Base-by-base conservation (phyloP, 2,113 vertebrate genomes). In the Carlito syrichta region DNA sequence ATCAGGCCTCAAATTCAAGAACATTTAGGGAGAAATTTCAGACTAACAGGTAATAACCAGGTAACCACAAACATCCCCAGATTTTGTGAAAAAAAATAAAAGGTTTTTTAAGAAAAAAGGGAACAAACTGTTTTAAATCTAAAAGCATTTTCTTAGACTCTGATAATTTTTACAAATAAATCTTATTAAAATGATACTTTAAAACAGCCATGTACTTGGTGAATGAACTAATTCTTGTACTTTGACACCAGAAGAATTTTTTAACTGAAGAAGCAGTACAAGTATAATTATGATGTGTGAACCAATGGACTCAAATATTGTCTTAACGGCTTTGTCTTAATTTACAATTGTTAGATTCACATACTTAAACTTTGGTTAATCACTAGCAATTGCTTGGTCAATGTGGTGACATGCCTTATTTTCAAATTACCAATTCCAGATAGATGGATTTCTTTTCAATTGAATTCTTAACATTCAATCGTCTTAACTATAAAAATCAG, bases 1-100 rank as follows among this genome's bases (percentile, higher is more conserved):
- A 43, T 86, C 40, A 87, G 58, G 13, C n/a, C 12, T 68, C 30
- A 81, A 85, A 48, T 93, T 93, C n/a, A 66, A 66, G 66, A 69
- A 93, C 13, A 68, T 50, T 63, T 40, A 82, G 20, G 11, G 58
- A 83, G 12, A 71, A 63, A n/a, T 10, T 76, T 69, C 6, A 25
- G 23, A 74, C n/a, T 84, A 73, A 66, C 48, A 16, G 79, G 58
- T 2, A 85, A 79, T 58, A 89, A 62, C 6, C 35, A 71, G 17
- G 60, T 54, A 77, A 91, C 45, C 45, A 92, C 25, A 89, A 95
- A 95, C 8, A 45, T 73, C 8, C 73, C 58, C n/a, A 23, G 9
- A 43, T 58, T 87, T n/a, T 84, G 74, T 78, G 78, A 86, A 96
- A 96, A 38, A 78, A 66, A 52, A n/a, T n/a, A n/a, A 68, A 73